phyloP scores from a whole-genome alignment of 2,888 invertebrate genomes.

The Oeneis ivallda region DNA sequence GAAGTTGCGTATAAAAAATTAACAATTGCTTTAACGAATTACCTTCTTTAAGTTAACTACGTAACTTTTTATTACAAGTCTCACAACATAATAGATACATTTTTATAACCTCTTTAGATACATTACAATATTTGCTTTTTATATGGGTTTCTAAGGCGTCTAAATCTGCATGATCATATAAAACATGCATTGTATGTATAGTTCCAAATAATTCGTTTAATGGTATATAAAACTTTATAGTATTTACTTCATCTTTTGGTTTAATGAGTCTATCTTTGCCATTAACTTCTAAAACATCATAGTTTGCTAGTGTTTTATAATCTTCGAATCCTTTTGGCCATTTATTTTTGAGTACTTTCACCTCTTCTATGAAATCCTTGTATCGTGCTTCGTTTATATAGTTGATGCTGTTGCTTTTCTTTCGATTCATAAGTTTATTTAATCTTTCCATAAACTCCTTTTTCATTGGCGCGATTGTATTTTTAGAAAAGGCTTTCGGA shows the following conservation, averaged over 20 bases:
- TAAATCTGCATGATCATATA: conserved; percentile 59
- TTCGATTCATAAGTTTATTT: conserved; percentile 51
- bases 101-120: conserved; percentile 67
- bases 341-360: conserved; percentile 57
- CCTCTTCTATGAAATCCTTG: conserved; percentile 58
- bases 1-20: too few species aligned
- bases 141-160: conserved; percentile 59
- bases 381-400: conserved; percentile 54
- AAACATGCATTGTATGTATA: conserved; percentile 65
- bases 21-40: not conserved
- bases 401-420: conserved; percentile 61
- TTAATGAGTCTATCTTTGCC: conserved; percentile 57
- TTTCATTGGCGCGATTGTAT: conserved; percentile 53
- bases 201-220: conserved; percentile 63
- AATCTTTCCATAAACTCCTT: conserved; percentile 59
- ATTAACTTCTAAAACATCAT: conserved; percentile 56
- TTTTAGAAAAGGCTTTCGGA: conserved; percentile 45
- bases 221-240: conserved; percentile 60
- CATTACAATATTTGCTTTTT: conserved; percentile 67
- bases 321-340: conserved; percentile 58
- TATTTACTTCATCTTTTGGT: conserved; percentile 50
- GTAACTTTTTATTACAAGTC: conserved; percentile 46
- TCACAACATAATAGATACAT: conserved; percentile 63
- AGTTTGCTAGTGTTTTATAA: conserved; percentile 61
- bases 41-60: conserved; percentile 6